These are phyloP conservation scores for Megathymus violae DNA, from an alignment of 1,140 invertebrate species.

Conservation along the genomic window DNA sequence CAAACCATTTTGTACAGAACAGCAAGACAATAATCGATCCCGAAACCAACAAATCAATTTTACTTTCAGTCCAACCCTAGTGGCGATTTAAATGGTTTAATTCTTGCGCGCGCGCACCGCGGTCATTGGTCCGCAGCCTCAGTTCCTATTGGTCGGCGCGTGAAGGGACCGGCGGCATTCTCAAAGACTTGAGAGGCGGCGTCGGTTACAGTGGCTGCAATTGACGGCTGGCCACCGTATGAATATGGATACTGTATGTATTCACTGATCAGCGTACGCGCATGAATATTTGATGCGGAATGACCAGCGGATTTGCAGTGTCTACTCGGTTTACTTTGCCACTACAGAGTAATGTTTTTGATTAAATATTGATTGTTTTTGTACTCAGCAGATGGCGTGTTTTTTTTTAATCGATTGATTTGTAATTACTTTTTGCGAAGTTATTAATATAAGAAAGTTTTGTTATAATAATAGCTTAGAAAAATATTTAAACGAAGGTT, in stretches of 20 bases:
- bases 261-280: constrained; percentile 11
- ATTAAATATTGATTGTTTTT: too few species aligned
- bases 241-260: constrained; percentile 30
- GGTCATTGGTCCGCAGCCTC: constrained; percentile 7
- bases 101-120: constrained; percentile 21
- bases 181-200: constrained; percentile 24
- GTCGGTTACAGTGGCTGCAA: constrained; percentile 16
- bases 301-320: too few species aligned
- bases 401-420: too few species aligned
- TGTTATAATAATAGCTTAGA: too few species aligned
- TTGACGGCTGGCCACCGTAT: constrained; percentile 17
- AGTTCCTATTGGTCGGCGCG: constrained; percentile 11
- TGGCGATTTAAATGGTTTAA: constrained; percentile 29
- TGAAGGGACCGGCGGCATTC: constrained; percentile 7
- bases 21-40: neutral
- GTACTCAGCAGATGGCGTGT: too few species aligned
- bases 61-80: constrained; percentile 22
- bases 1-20: neutral
- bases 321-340: neutral
- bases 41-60: constrained; percentile 7
- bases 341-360: neutral
- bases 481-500: too few species aligned
- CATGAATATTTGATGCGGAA: constrained; percentile 21
- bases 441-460: too few species aligned
- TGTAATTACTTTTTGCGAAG: too few species aligned